phyloP scores from a whole-genome alignment of 1,140 invertebrate species.

The Psilanteris sp. region DNA sequence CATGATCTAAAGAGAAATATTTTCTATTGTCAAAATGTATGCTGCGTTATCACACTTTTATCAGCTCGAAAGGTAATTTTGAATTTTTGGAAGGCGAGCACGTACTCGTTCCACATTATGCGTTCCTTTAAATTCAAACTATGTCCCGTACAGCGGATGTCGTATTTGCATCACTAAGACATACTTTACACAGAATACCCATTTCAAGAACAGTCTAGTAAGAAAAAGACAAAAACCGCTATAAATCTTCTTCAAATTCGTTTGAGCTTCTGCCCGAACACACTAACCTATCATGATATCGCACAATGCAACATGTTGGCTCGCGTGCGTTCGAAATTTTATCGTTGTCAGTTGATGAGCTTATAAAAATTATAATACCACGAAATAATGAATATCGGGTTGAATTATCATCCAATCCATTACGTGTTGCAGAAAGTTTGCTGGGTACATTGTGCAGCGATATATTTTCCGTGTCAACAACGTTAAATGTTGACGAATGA shows the following conservation, averaged over 20 bases:
- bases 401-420: conserved; percentile 40
- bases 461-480: conserved; percentile 17
- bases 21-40: conserved; percentile 30
- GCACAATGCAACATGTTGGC: conserved; percentile 1
- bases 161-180: conserved; percentile 65
- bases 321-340: background rate
- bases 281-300: conserved; percentile 8
- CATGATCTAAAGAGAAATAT: conserved; percentile 3
- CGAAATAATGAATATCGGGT: conserved; percentile 28
- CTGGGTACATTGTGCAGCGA: conserved; percentile 10
- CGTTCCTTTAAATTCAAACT: conserved; percentile 60
- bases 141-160: conserved; percentile 61
- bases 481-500: conserved; percentile 34
- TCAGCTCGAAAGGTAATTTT: conserved; percentile 56
- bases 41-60: conserved; percentile 55
- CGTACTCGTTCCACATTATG: conserved; percentile 56
- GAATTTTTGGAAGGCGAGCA: conserved; percentile 59
- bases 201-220: conserved; percentile 56
- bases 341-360: background rate
- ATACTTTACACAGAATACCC: conserved; percentile 61
- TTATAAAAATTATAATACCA: conserved; percentile 12
- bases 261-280: conserved; percentile 12
- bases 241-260: conserved; percentile 60
- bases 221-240: conserved; percentile 58
- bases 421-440: background rate